Base-by-base conservation (phyloP, 2,113 vertebrate species). In the Anarrhichthys ocellatus region DNA sequence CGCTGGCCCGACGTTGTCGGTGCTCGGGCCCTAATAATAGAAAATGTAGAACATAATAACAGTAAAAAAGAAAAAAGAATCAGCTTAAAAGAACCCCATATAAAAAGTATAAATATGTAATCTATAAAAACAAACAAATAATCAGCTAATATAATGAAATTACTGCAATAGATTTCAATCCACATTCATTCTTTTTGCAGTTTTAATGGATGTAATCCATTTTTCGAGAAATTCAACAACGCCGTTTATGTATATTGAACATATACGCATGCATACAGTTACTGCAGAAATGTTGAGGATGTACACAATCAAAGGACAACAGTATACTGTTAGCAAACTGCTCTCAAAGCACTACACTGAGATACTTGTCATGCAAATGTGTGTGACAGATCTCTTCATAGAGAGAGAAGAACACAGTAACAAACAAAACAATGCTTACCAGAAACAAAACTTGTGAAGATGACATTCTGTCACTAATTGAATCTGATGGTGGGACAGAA, bases 341-440 rank as follows among this genome's bases (percentile, higher is more conserved):
- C 71, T 79, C 71, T 89, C 81, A 81, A 85, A 90, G 86, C 72
- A 64, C 42, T 64, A 90, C 86, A 87, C 87, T 80, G 86, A 85
- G 85, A 89, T 87, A 89, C 87, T 80, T 92, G 92, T 92, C 88
- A 93, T 94, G 92, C 88, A 93, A 94, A 94, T 94, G 74, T 86
- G 59, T 74, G 74, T 88, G 87, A 92, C 90, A 88, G 90, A 93
- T 94, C 90, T 92, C 83, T 91, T 92, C 86, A 90, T 74, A 91
- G 85, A 87, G 79, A 81, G 46, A 74, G 61, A 77, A 81, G 65
- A 93, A 93, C 91, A 93, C 90, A 90, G 88, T 87, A 83, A 90
- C 87, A 91, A 90, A 89, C 92, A 92, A 88, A 92, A 93, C 92
- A 94, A 93, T 92, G 89, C 91, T 93, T 88, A 92, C 74, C 68